Evolutionary conservation across 2,113 vertebrate species (phyloP).

Genomic region (Phalacrocorax carbo): DNA sequence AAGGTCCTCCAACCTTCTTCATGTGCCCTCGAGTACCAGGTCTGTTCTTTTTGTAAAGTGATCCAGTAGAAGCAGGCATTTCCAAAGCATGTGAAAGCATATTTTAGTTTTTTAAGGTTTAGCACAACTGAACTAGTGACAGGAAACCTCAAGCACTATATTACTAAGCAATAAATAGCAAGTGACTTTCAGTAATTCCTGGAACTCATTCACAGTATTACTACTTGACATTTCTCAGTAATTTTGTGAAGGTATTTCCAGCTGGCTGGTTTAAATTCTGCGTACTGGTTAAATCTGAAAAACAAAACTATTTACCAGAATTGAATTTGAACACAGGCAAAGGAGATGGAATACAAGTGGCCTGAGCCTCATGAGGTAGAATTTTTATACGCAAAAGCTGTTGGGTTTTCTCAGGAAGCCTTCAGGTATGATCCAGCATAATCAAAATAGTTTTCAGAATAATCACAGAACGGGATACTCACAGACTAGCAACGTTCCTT

Average conservation of each 20-base stretch:
- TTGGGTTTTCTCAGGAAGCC: not conserved
- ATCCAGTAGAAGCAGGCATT: not conserved
- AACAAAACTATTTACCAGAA: slow-evolving; percentile 3
- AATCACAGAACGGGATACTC: not conserved
- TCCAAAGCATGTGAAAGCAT: not conserved
- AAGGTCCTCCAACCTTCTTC: not conserved
- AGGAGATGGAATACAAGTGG: not conserved
- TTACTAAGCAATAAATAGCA: slow-evolving; percentile 40
- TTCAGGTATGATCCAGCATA: not conserved
- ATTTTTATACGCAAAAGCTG: not conserved
- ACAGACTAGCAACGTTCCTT: not conserved
- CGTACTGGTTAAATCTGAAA: not conserved
- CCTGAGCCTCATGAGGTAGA: not conserved
- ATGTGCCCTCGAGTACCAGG: fast-evolving
- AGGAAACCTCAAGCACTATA: slow-evolving; percentile 51
- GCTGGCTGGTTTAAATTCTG: not conserved
- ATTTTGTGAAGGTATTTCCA: slow-evolving; percentile 17
- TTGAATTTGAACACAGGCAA: not conserved
- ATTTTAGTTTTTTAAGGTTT: not conserved
- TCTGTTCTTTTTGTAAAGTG: not conserved
- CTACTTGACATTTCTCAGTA: slow-evolving; percentile 8
- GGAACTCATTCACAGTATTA: slow-evolving; percentile 1
- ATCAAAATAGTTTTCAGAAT: not conserved
- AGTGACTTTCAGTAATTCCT: slow-evolving; percentile 55
- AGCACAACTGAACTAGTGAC: not conserved